A percentile compares a stretch with the other conserved stretches of the same genome.
Conservation (phyloP, 1,140 invertebrate genomes). For the Hetaerina americana region DNA sequence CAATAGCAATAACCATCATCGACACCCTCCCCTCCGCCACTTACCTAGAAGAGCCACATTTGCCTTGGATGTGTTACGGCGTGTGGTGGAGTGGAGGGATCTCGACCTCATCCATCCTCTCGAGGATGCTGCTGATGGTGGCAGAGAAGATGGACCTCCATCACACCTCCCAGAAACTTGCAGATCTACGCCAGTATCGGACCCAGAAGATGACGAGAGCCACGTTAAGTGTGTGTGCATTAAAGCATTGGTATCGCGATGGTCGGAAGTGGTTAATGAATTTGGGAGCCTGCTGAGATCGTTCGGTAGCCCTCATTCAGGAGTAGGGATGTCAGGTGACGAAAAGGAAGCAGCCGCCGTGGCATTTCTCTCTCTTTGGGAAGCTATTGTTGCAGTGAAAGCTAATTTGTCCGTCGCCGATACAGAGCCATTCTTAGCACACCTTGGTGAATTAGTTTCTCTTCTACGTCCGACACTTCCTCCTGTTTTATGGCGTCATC, state of each 20-base stretch:
- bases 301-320: constrained; percentile 32
- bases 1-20: constrained; percentile 10
- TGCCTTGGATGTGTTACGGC: constrained; percentile 67
- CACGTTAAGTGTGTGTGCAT: constrained; percentile 73
- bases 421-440: constrained; percentile 75
- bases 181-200: constrained; percentile 50
- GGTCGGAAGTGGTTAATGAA: constrained; percentile 55
- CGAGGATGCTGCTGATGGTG: constrained; percentile 44
- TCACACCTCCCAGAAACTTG: constrained; percentile 30
- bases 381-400: constrained; percentile 81
- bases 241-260: constrained; percentile 67
- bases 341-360: constrained; percentile 50
- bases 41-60: constrained; percentile 60
- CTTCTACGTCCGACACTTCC: constrained; percentile 57
- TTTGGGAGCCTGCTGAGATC: constrained; percentile 35
- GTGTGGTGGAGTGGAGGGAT: constrained; percentile 78
- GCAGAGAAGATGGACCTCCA: constrained; percentile 11
- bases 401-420: constrained; percentile 78
- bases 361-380: constrained; percentile 74
- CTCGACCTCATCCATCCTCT: constrained; percentile 58
- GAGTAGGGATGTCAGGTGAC: constrained; percentile 40
- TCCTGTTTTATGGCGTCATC: constrained; percentile 67
- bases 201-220: constrained; percentile 58
- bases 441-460: constrained; percentile 64
- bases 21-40: not conserved